Percentiles rank a stretch among this genome's conserved stretches.
Conservation (phyloP, 1,140 invertebrate genomes). For the Hermetia illucens region DNA sequence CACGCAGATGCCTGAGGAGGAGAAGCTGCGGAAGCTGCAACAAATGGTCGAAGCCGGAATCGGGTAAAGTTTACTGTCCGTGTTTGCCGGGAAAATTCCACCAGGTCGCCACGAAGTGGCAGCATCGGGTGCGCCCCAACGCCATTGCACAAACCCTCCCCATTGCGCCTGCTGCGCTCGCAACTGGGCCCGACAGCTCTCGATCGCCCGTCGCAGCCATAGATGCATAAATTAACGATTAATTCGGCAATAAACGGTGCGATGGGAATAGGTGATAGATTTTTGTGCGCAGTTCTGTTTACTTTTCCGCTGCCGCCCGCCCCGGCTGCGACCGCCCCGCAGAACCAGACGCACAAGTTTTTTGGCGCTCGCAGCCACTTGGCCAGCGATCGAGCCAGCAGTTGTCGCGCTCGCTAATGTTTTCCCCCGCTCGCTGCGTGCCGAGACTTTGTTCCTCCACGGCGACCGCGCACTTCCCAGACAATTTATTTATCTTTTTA, state of each 20-base stretch:
- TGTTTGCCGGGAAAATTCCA: not conserved
- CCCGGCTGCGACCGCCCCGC: too few species aligned
- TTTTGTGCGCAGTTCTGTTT: not conserved
- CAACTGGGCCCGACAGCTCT: too few species aligned
- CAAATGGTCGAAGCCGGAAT: constrained; percentile 24
- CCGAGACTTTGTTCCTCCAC: too few species aligned
- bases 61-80: constrained; percentile 13
- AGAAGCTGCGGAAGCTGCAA: constrained; percentile 21
- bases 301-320: too few species aligned
- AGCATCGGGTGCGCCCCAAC: not conserved
- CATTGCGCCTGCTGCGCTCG: too few species aligned
- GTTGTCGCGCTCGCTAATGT: too few species aligned
- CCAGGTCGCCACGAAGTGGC: not conserved
- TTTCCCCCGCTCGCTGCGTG: too few species aligned
- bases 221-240: not conserved
- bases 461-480: too few species aligned
- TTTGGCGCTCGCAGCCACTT: too few species aligned
- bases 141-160: not conserved
- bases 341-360: too few species aligned
- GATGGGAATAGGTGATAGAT: not conserved
- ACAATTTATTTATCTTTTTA: too few species aligned
- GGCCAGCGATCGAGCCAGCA: too few species aligned
- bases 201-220: not conserved
- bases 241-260: not conserved
- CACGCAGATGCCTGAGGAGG: constrained; percentile 13